Conservation (phyloP, 2,888 invertebrate genomes). For the Pristionchus arcanus region DNA sequence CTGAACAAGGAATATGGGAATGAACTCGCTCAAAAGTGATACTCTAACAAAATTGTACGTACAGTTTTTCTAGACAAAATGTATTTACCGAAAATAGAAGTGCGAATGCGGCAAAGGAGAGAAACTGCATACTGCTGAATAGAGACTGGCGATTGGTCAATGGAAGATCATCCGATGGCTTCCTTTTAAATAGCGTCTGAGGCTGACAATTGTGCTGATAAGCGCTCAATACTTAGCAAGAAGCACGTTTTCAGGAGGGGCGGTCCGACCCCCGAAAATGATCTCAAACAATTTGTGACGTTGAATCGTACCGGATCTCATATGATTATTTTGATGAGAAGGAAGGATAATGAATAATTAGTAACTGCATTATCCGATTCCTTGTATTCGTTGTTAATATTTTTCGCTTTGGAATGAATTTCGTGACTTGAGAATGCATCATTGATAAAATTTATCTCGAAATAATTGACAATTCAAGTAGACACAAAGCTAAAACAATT, state of each 20-base stretch:
- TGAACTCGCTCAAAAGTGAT: not conserved
- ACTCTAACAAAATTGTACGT: not conserved
- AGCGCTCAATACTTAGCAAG: constrained; percentile 11
- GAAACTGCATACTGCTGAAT: not conserved
- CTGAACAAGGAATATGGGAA: not conserved
- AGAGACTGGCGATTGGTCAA: not conserved
- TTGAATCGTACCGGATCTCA: not conserved
- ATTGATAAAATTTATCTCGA: not conserved
- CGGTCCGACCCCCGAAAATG: constrained; percentile 10
- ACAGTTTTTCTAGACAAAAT: not conserved
- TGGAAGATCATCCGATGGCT: not conserved
- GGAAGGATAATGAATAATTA: not conserved
- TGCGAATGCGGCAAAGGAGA: not conserved
- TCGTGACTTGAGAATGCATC: too few species aligned
- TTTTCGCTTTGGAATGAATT: too few species aligned
- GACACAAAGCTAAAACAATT: not conserved
- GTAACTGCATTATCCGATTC: too few species aligned
- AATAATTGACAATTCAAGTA: not conserved
- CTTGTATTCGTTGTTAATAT: too few species aligned
- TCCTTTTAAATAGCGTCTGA: not conserved
- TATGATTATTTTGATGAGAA: not conserved
- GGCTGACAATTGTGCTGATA: constrained; percentile 34
- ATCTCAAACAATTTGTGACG: not conserved
- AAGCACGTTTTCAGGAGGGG: constrained; percentile 18
- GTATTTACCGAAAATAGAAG: not conserved